Evolutionary conservation across 2,888 invertebrate genomes (phyloP).

Genomic region (Tinea semifulvella): DNA sequence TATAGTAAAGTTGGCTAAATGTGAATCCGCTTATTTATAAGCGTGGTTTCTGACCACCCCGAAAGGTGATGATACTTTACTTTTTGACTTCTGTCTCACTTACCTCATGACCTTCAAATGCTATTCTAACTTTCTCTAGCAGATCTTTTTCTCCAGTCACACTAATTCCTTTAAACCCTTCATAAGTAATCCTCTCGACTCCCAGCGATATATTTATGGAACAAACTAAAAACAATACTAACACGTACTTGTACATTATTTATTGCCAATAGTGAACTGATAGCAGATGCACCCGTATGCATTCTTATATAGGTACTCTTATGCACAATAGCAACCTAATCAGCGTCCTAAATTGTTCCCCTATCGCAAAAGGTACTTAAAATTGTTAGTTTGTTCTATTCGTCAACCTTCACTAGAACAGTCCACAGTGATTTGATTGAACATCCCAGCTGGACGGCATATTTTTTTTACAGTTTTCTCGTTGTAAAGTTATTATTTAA

Average conservation of each 20-base stretch:
- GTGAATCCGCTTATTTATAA: too few relatives aligned
- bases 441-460: too few relatives aligned
- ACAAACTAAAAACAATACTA: not conserved
- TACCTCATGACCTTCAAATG: slow-evolving; percentile 2
- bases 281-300: slow-evolving; percentile 1
- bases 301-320: slow-evolving; percentile 5
- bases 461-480: too few relatives aligned
- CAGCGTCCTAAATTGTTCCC: not conserved
- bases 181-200: not conserved
- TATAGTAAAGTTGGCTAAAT: too few relatives aligned
- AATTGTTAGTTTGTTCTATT: too few relatives aligned
- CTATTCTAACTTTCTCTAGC: not conserved
- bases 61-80: too few relatives aligned
- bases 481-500: too few relatives aligned
- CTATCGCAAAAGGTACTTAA: too few relatives aligned
- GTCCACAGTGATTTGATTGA: too few relatives aligned
- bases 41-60: too few relatives aligned
- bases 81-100: too few relatives aligned
- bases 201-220: not conserved
- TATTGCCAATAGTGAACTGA: not conserved
- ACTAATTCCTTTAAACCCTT: not conserved
- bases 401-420: too few relatives aligned
- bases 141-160: not conserved
- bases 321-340: not conserved
- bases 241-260: not conserved